Base-by-base conservation (phyloP, 2,113 vertebrate genomes). In the Hiodon tergisus region DNA sequence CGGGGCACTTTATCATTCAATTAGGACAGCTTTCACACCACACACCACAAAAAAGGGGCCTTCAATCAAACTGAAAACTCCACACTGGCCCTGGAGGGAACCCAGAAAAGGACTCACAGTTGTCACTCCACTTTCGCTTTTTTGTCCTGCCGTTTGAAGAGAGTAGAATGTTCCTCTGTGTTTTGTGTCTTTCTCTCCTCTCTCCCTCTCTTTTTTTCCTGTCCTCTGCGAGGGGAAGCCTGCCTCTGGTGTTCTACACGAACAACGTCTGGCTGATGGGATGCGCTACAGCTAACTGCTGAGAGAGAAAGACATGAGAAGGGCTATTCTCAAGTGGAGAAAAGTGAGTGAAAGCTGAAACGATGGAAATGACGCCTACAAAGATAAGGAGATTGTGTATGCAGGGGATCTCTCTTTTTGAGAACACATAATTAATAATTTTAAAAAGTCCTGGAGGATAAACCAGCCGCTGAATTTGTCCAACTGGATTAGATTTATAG, bases 21-120 rank as follows among this genome's bases (percentile, higher is more conserved):
- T 93, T 92, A 93, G 90, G 90, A 92, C 91, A 91, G 88, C 89
- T 90, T 92, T 92, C 91, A 93, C 90, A 90, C 85, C 81, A 85
- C 85, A 89, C 87, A 87, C 84, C 85, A 86, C 86, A 91, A 86
- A 91, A 90, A 90, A 83, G 88, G 83, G 88, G 85, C 91, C 90
- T 91, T 91, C 91, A 90, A 92, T 91, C 91, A 92, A 89, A 89
- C 87, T 85, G 85, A 89, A 89, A 91, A 89, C 88, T 89, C 90
- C 88, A 91, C 89, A 89, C 88, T 89, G 88, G 88, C 87, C 88
- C 86, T 85, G 85, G 85, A 91, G 90, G 88, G 77, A 85, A 88
- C 74, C 81, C 84, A 85, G 85, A 84, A 83, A 82, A 76, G 79
- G 81, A 83, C 80, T 83, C 84, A 74, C 83, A 84, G 86, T 87